These are phyloP conservation scores for Danionella cerebrum DNA, from an alignment of 2,113 vertebrate genomes.

Conservation along the genomic window DNA sequence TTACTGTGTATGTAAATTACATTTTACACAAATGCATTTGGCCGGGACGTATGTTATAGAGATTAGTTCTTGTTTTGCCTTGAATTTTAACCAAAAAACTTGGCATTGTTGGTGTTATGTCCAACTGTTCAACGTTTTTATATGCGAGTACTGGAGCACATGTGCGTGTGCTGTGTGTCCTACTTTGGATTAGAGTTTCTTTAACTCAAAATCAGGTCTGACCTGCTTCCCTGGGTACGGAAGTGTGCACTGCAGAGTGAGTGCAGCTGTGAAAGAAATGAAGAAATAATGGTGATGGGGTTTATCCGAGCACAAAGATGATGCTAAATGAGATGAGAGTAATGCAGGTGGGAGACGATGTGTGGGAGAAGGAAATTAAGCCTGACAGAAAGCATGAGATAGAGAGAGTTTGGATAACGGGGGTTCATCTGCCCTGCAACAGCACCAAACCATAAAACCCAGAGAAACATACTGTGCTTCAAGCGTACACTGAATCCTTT, in stretches of 20 bases:
- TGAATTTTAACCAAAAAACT: too few species aligned
- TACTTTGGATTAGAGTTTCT: conserved; percentile 54
- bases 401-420: conserved; percentile 22
- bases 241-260: conserved; percentile 27
- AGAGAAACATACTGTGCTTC: conserved; percentile 17
- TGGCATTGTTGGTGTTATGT: too few species aligned
- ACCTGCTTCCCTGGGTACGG: conserved; percentile 42
- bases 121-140: too few species aligned
- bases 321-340: conserved; percentile 19
- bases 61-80: too few species aligned
- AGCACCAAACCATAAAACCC: conserved; percentile 30
- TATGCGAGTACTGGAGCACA: not conserved
- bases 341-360: conserved; percentile 24
- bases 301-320: conserved; percentile 1
- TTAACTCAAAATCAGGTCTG: conserved; percentile 39
- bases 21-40: too few species aligned
- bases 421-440: conserved; percentile 56
- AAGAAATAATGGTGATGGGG: not conserved
- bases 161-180: conserved; percentile 46
- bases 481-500: not conserved
- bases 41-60: too few species aligned
- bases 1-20: too few species aligned
- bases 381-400: conserved; percentile 5
- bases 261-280: conserved; percentile 14
- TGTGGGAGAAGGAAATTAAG: conserved; percentile 23